These are phyloP conservation scores for Lycocerus yunnanus DNA, from an alignment of 2,888 invertebrate species.

Conservation along the genomic window DNA sequence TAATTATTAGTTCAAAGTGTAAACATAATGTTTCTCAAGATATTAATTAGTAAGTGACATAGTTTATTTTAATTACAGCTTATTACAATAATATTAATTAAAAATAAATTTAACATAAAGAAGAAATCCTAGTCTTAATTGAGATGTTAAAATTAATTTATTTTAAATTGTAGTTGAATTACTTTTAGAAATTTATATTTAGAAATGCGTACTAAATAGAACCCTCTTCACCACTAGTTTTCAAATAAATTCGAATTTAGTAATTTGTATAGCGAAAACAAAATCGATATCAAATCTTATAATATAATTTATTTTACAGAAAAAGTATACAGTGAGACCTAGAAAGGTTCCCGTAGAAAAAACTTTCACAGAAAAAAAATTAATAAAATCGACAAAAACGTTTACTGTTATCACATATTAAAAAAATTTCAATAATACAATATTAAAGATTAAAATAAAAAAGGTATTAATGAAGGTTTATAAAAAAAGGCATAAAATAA, in stretches of 20 bases:
- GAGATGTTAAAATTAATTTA: too few species aligned
- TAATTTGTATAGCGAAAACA: neutral
- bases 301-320: neutral
- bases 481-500: constrained; percentile 5
- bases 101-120: too few species aligned
- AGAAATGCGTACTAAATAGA: too few species aligned
- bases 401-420: neutral
- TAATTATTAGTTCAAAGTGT: too few species aligned
- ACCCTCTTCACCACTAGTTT: neutral
- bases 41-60: too few species aligned
- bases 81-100: too few species aligned
- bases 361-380: neutral
- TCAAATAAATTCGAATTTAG: neutral
- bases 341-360: neutral
- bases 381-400: neutral
- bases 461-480: neutral
- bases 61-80: too few species aligned
- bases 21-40: too few species aligned
- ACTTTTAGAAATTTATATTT: too few species aligned
- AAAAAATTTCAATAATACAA: neutral
- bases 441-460: neutral
- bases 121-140: too few species aligned
- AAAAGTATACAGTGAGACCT: neutral
- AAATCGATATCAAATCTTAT: neutral
- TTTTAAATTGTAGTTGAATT: too few species aligned